Percentiles rank a stretch among this genome's conserved stretches.
Conservation (phyloP, 2,113 vertebrate species). For the Cepphus grylle region DNA sequence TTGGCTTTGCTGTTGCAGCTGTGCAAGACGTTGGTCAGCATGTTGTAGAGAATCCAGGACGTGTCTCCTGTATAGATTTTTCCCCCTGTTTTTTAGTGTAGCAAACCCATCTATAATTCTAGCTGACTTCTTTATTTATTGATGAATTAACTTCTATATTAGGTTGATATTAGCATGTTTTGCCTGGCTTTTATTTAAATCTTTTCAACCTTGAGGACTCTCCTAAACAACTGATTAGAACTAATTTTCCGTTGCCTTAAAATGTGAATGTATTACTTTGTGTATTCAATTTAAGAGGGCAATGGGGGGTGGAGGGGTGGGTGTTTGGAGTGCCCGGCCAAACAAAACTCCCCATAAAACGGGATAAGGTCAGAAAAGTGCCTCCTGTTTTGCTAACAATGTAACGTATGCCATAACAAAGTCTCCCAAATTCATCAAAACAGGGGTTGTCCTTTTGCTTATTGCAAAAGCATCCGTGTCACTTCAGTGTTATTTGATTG, state of each 20-base stretch:
- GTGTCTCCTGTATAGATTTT: neutral
- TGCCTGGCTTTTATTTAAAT: neutral
- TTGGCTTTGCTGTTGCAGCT: neutral
- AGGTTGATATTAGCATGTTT: neutral
- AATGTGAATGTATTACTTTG: neutral
- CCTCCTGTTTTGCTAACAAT: neutral
- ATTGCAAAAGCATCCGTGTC: neutral
- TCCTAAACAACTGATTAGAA: neutral
- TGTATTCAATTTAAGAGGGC: neutral
- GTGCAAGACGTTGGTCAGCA: neutral
- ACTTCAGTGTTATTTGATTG: neutral
- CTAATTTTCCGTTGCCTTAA: neutral
- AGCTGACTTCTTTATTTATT: neutral
- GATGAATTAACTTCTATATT: neutral
- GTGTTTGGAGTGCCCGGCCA: neutral
- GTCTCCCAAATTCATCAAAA: neutral
- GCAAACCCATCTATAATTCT: neutral
- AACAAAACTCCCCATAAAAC: neutral
- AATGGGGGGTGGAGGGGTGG: neutral
- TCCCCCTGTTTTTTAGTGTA: neutral
- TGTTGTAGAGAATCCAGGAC: neutral
- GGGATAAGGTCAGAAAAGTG: neutral
- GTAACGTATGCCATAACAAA: neutral
- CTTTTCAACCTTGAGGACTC: neutral
- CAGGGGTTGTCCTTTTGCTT: neutral